Conservation (phyloP, 2,113 vertebrate species). For the Salminus brasiliensis region DNA sequence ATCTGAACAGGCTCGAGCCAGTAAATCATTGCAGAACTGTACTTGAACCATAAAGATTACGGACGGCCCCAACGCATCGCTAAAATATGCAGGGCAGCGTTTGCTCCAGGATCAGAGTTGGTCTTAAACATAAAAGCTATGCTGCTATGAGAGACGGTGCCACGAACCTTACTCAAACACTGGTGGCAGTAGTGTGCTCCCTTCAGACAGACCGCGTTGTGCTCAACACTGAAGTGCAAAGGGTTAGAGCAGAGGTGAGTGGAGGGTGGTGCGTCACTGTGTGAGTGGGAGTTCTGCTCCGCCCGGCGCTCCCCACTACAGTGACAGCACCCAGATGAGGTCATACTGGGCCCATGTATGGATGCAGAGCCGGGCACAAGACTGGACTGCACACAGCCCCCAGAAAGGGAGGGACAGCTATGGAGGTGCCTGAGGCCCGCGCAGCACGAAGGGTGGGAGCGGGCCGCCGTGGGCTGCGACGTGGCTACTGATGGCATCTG, state of each 20-base stretch:
- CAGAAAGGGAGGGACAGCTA: slow-evolving; percentile 67
- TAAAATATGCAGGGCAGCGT: too few relatives aligned
- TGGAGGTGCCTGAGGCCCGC: slow-evolving; percentile 78
- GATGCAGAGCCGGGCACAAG: slow-evolving; percentile 52
- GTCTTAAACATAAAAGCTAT: neutral
- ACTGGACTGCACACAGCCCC: slow-evolving; percentile 61
- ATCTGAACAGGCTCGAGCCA: too few relatives aligned
- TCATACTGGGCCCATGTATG: slow-evolving; percentile 53
- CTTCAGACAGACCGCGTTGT: slow-evolving; percentile 83
- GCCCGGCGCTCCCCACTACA: slow-evolving; percentile 82
- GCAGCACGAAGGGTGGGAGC: slow-evolving; percentile 82
- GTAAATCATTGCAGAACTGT: too few relatives aligned
- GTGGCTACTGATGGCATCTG: slow-evolving; percentile 66
- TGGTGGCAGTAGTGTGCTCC: slow-evolving; percentile 89
- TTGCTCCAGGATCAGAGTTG: too few relatives aligned
- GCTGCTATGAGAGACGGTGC: slow-evolving; percentile 40
- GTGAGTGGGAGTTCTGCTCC: slow-evolving; percentile 74
- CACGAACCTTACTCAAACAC: slow-evolving; percentile 93
- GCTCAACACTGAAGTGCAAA: slow-evolving; percentile 87
- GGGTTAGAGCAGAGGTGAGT: slow-evolving; percentile 86
- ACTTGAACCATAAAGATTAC: too few relatives aligned
- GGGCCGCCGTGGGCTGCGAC: slow-evolving; percentile 70
- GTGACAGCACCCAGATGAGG: slow-evolving; percentile 82
- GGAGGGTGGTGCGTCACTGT: slow-evolving; percentile 79
- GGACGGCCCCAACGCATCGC: too few relatives aligned